These are phyloP conservation scores for Aurelia aurita complex sp. Pacific DNA, from an alignment of 30 jellyfish, hydroid and myxozoan genomes.

Conservation along the genomic window DNA sequence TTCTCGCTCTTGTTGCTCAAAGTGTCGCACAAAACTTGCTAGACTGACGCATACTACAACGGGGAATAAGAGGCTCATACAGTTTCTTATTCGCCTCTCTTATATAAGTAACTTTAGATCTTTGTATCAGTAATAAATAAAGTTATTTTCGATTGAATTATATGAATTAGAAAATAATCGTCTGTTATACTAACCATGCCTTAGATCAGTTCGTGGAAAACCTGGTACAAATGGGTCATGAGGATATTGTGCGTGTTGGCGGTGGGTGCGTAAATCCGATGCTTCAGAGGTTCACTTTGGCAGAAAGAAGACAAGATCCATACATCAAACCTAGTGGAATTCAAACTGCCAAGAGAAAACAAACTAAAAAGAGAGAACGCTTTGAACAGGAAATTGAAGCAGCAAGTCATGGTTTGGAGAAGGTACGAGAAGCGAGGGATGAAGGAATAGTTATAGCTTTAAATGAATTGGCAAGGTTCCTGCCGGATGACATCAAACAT, in stretches of 20 bases:
- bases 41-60: too few relatives aligned
- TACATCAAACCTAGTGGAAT: too few relatives aligned
- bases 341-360: neutral
- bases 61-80: too few relatives aligned
- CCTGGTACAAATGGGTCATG: conserved; percentile 59
- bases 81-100: too few relatives aligned
- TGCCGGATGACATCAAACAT: neutral
- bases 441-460: neutral
- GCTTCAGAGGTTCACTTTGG: conserved; percentile 35
- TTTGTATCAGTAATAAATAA: too few relatives aligned
- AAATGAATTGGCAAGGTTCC: neutral
- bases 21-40: too few relatives aligned
- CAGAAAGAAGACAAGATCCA: neutral
- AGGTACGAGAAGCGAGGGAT: neutral
- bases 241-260: conserved; percentile 66
- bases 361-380: neutral
- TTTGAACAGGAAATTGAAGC: neutral
- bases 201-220: conserved; percentile 79
- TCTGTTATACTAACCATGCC: conserved; percentile 86
- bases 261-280: conserved; percentile 57
- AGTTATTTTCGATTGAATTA: too few relatives aligned
- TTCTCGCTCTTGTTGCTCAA: too few relatives aligned
- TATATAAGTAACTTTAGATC: too few relatives aligned
- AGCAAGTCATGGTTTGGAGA: neutral
- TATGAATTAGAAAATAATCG: conserved; percentile 75